Conservation (phyloP, 2,797 vertebrate species). For the Rhodeus uyekii region DNA sequence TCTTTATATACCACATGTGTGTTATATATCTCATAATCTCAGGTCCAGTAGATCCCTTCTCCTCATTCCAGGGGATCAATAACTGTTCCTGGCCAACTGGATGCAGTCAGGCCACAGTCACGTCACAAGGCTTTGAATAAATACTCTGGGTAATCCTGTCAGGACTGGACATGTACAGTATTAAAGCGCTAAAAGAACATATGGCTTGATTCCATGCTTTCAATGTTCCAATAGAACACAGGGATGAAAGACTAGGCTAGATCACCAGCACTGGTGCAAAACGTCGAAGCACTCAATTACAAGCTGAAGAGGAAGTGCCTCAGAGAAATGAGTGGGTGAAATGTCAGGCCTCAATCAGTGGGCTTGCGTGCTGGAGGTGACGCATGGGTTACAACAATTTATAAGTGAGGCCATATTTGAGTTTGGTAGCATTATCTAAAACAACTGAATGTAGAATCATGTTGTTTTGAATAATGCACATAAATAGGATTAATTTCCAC, state of each 20-base stretch:
- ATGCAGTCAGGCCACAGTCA: slow-evolving; percentile 23
- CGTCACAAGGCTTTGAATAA: slow-evolving; percentile 47
- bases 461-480: background rate
- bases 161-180: slow-evolving; percentile 27
- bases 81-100: background rate
- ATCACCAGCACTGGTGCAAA: slow-evolving; percentile 16
- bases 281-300: background rate
- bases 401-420: background rate
- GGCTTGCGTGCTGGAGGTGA: background rate
- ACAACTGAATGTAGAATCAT: background rate
- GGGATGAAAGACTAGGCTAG: slow-evolving; percentile 32
- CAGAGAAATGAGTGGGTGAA: slow-evolving; percentile 34
- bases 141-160: slow-evolving; percentile 47
- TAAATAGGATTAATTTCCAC: background rate
- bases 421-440: background rate
- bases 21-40: background rate
- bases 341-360: slow-evolving; percentile 36
- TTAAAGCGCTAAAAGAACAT: slow-evolving; percentile 43
- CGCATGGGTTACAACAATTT: background rate
- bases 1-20: background rate
- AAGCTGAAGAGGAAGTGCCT: slow-evolving; percentile 4
- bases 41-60: slow-evolving; percentile 14
- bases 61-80: slow-evolving; percentile 29
- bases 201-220: slow-evolving; percentile 45
- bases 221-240: slow-evolving; percentile 18